These are phyloP conservation scores for Drosophila mimica DNA, from an alignment of 2,888 invertebrate species.

Conservation along the genomic window DNA sequence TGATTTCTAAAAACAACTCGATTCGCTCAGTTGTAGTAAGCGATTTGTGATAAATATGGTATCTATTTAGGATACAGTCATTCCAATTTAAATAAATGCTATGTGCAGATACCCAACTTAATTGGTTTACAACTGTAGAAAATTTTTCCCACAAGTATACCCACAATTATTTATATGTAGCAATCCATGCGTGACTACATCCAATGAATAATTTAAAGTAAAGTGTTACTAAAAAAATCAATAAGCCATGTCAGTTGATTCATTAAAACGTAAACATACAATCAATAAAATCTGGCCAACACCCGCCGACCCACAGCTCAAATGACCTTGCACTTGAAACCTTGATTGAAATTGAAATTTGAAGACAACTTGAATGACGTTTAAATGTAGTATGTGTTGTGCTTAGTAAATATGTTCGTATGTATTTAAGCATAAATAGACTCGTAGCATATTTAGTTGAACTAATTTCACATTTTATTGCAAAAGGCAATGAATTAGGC, in stretches of 20 bases:
- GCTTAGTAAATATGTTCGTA: background rate
- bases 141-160: background rate
- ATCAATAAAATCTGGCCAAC: conserved; percentile 39
- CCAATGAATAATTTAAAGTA: conserved; percentile 60
- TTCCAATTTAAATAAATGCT: conserved; percentile 16
- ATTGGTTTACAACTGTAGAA: background rate
- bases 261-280: conserved; percentile 48
- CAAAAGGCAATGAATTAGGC: conserved; percentile 43
- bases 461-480: conserved; percentile 44
- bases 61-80: conserved; percentile 8
- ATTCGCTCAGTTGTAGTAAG: background rate
- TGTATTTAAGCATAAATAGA: background rate
- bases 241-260: conserved; percentile 54
- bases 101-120: background rate
- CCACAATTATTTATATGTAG: background rate
- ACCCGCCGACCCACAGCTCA: background rate
- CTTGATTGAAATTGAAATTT: background rate
- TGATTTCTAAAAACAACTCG: background rate
- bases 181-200: conserved; percentile 21
- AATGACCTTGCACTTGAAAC: conserved; percentile 57
- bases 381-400: conserved; percentile 13
- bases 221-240: conserved; percentile 57
- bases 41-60: background rate
- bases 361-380: background rate
- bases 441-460: conserved; percentile 1